These are phyloP conservation scores for Galago senegalensis DNA, from an alignment of 2,797 vertebrate genomes.

Conservation along the genomic window DNA sequence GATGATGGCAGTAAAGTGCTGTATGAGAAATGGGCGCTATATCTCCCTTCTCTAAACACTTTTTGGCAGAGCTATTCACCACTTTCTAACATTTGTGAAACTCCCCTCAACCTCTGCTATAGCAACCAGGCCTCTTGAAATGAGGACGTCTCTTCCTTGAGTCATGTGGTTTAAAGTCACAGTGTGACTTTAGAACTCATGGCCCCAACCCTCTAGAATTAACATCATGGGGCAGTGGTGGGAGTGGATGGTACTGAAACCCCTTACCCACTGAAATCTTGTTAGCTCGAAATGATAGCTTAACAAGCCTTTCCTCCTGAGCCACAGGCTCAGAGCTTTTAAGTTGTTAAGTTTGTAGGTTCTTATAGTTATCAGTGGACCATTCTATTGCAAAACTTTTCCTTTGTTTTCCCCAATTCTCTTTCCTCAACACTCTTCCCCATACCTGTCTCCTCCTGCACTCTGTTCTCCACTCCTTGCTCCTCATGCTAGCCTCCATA, in stretches of 20 bases:
- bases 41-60: background rate
- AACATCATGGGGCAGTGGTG: rapidly evolving
- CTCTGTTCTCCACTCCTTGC: background rate
- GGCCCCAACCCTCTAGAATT: background rate
- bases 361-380: background rate
- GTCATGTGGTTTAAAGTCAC: background rate
- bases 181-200: background rate
- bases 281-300: background rate
- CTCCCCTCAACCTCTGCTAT: background rate
- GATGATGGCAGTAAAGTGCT: background rate
- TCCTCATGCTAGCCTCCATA: background rate
- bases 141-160: background rate
- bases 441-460: background rate
- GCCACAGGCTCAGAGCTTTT: background rate
- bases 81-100: background rate
- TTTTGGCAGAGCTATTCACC: background rate
- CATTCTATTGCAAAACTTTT: background rate
- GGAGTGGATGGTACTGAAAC: background rate
- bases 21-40: background rate
- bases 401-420: background rate
- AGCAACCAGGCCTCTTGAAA: background rate
- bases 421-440: no score
- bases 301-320: background rate
- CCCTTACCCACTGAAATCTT: background rate
- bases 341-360: background rate